Conservation (phyloP, 92 coral and sea anemone genomes). For the Diadumene lineata region DNA sequence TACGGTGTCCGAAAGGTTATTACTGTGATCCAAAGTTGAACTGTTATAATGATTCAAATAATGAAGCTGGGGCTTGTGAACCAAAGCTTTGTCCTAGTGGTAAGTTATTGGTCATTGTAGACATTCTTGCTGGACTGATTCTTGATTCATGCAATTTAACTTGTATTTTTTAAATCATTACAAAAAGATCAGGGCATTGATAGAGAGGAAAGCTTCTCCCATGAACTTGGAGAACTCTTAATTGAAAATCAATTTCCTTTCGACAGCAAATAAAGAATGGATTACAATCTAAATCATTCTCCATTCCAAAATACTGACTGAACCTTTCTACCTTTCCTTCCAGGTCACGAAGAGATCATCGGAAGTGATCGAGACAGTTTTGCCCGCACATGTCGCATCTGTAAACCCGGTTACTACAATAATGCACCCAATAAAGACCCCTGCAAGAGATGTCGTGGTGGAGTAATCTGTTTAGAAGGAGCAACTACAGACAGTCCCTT, state of each 20-base stretch:
- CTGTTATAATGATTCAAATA: constrained; percentile 53
- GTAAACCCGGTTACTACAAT: constrained; percentile 76
- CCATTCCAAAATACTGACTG: no score
- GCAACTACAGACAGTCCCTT: constrained; percentile 94
- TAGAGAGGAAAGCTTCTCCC: no score
- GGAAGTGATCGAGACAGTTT: constrained; percentile 57
- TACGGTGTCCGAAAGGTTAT: constrained; percentile 82
- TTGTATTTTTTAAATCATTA: no score
- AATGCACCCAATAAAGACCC: constrained; percentile 44
- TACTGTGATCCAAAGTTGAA: constrained; percentile 78
- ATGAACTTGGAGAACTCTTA: no score
- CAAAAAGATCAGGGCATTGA: no score
- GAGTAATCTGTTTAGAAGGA: constrained; percentile 94
- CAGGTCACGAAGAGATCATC: constrained; percentile 72
- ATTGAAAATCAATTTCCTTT: no score
- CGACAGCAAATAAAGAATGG: no score
- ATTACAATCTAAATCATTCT: no score
- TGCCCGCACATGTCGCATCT: constrained; percentile 78
- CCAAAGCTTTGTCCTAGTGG: constrained; percentile 85
- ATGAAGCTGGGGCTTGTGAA: constrained; percentile 82
- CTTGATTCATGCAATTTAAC: no score
- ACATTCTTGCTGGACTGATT: no score
- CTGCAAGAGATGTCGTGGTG: constrained; percentile 80
- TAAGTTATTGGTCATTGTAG: constrained; percentile 45
- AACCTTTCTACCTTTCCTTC: not conserved